Evolutionary conservation across 2,888 invertebrate genomes (phyloP).

Genomic region (Cryptus armator): DNA sequence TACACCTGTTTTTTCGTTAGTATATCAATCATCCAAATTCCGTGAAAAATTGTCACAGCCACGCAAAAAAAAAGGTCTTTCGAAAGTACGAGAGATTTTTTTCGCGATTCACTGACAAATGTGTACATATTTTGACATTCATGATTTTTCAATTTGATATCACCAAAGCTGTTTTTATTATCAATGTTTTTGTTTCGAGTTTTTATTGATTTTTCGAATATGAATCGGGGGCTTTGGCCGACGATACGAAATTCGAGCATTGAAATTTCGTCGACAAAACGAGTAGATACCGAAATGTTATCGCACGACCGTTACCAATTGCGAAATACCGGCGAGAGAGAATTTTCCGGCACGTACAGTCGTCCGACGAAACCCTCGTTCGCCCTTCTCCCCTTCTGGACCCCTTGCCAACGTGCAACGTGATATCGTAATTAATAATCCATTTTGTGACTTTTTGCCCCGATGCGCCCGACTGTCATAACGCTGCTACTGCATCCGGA

Average conservation of each 20-base stretch:
- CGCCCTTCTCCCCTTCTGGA: neutral
- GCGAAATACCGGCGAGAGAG: slow-evolving; percentile 4
- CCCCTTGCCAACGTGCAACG: slow-evolving; percentile 57
- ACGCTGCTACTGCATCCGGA: slow-evolving; percentile 68
- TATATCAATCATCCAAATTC: too few relatives aligned
- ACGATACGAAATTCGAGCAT: neutral
- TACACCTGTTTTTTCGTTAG: too few relatives aligned
- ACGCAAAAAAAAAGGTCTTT: too few relatives aligned
- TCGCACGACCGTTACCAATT: neutral
- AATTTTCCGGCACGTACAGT: slow-evolving; percentile 35
- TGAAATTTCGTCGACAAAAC: neutral
- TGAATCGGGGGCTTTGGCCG: too few relatives aligned
- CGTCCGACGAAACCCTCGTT: slow-evolving; percentile 62
- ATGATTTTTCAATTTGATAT: too few relatives aligned
- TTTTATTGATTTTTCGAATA: too few relatives aligned
- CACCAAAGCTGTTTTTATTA: too few relatives aligned
- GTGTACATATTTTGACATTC: too few relatives aligned
- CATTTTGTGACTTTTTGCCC: slow-evolving; percentile 78
- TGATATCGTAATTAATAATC: slow-evolving; percentile 81
- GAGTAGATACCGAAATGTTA: neutral
- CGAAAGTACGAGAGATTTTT: too few relatives aligned
- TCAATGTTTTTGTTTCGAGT: too few relatives aligned
- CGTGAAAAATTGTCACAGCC: too few relatives aligned
- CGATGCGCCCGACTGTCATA: slow-evolving; percentile 66
- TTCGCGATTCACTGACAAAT: too few relatives aligned